A percentile compares a stretch with the other conserved stretches of the same genome.
Evolutionary conservation across 2,113 vertebrate genomes (phyloP).

Genomic region (Ptychochromis oligacanthus): DNA sequence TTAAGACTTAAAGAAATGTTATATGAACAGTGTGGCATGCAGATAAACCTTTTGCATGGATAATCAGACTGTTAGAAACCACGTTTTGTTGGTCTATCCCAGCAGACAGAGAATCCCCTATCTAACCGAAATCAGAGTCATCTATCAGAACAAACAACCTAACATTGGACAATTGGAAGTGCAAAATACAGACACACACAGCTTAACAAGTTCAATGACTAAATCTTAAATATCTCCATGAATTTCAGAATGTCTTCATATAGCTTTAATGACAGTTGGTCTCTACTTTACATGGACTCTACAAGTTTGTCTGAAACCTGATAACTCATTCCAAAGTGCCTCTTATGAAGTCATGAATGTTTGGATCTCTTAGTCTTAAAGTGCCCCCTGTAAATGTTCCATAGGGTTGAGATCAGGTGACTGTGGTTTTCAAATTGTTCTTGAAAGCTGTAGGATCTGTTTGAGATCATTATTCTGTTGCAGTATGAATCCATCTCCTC

Average conservation of each 20-base stretch:
- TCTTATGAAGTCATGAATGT: neutral
- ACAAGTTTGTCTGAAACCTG: neutral
- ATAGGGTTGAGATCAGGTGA: neutral
- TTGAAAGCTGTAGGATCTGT: neutral
- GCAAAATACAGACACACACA: too few species aligned
- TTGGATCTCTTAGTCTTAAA: neutral
- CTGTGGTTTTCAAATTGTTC: neutral
- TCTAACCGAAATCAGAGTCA: too few species aligned
- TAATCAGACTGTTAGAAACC: too few species aligned
- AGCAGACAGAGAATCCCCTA: too few species aligned
- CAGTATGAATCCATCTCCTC: neutral
- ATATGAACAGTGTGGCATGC: too few species aligned
- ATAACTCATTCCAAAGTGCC: neutral
- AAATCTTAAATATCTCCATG: too few species aligned
- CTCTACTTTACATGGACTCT: neutral
- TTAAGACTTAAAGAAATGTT: too few species aligned
- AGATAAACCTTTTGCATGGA: too few species aligned
- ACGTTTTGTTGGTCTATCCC: too few species aligned
- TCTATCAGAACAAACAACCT: too few species aligned
- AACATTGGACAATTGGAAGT: too few species aligned
- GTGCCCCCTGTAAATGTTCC: neutral
- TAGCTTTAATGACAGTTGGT: neutral
- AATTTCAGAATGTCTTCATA: neutral
- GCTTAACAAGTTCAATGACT: too few species aligned
- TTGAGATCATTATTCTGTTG: neutral